Evolutionary conservation across 2,888 invertebrate species (phyloP), one percentile per base, ranked within the genome.

Genomic region (Scaptodrosophila latifasciaeformis): DNA sequence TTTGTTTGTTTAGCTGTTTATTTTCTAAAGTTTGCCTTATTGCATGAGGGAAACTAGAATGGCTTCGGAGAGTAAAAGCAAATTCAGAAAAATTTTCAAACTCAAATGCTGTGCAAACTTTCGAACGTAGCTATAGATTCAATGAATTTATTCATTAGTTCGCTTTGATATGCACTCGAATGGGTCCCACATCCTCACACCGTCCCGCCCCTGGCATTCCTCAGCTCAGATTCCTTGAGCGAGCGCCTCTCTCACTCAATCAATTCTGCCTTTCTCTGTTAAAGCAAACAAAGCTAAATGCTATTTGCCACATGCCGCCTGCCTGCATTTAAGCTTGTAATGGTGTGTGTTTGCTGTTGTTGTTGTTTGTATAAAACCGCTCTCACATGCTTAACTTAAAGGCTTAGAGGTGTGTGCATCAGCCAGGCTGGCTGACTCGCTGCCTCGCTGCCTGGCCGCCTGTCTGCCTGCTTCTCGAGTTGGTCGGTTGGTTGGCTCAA

Each of bases 91-190:
- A n/a, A n/a, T n/a, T n/a, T n/a, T n/a, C n/a, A n/a, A n/a, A 10
- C 34, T 34, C 71, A 54, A 72, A 75, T 59, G 76, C 68, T 75
- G 49, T 52, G 71, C 59, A 68, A 71, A 78, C 68, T 62, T 65
- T 50, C 13, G 50, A 59, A 49, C 68, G 12, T 56, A 55, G 59
- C 66, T 58, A 68, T 49, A 51, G 64, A 79, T 68, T 72, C 79
- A 79, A 68, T 72, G 71, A 72, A 79, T 72, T 76, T 72, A 72
- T 72, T 72, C 71, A 72, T 72, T 72, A 79, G 76, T 79, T 79
- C 59, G 63, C 71, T 72, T 72, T 72, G 71, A 72, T 72, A 72
- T 72, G 71, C 71, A 72, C 64, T 65, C 56, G 40, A 47, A 43
- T 43, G 56, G 34, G 62, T 49, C 47, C 56, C 56, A 40, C 42